phyloP scores from a whole-genome alignment of 2,797 vertebrate genomes.

The Octomys mimax region DNA sequence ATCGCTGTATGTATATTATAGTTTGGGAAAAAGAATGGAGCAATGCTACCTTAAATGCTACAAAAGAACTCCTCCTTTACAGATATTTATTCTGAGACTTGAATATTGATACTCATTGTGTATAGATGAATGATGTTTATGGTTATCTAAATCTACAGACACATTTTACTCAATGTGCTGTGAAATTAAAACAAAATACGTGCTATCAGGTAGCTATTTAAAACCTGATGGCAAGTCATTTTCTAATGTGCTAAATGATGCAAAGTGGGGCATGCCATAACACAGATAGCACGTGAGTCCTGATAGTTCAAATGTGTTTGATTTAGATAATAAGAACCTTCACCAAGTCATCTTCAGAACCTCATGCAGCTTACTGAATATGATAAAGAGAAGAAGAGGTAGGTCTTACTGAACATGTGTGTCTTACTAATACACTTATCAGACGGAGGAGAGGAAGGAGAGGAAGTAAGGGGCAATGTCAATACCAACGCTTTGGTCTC shows the following conservation, averaged over 20 bases:
- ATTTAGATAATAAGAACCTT: constrained; percentile 50
- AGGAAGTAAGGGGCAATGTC: neutral
- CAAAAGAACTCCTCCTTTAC: constrained; percentile 33
- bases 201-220: constrained; percentile 50
- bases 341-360: neutral
- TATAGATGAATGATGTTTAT: constrained; percentile 44
- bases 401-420: neutral
- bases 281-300: neutral
- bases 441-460: neutral
- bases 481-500: constrained; percentile 22
- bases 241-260: constrained; percentile 64
- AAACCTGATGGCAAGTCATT: constrained; percentile 59
- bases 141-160: constrained; percentile 39
- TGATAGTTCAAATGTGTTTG: constrained; percentile 2
- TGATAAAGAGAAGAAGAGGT: neutral
- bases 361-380: constrained; percentile 15
- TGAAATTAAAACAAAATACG: constrained; percentile 69
- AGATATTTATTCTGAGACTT: constrained; percentile 39
- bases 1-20: constrained; percentile 8
- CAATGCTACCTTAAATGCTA: constrained; percentile 36
- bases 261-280: constrained; percentile 12
- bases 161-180: constrained; percentile 62
- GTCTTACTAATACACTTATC: neutral
- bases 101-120: constrained; percentile 40
- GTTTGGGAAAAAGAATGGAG: constrained; percentile 48